Base-by-base conservation (phyloP, 2,797 vertebrate genomes). In the Clarias pachynema region DNA sequence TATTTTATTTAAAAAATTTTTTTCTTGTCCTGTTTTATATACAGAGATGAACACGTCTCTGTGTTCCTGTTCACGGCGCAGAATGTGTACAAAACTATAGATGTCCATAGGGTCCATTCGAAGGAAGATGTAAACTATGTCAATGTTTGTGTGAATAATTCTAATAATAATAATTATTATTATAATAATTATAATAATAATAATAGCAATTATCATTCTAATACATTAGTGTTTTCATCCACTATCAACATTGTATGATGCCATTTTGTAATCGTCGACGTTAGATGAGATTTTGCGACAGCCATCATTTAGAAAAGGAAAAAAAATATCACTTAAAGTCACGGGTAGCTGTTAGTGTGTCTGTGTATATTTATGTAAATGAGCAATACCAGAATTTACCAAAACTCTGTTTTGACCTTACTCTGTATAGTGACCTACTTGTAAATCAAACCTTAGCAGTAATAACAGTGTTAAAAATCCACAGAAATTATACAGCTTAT, bases 371-470 rank as follows among this genome's bases (percentile, higher is more conserved):
- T 94, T 93, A 94, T 94, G 95, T 93, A 94, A 94, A 94, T 94
- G 91, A 96, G 94, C 95, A 96, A 96, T 95, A 96, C 94, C 91
- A 95, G 93, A 95, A 95, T 94, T 95, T 95, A 95, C 94, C 94
- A 95, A 95, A 95, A 94, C 93, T 88, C 85, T 95, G 92, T 94
- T 88, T 87, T 89, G 92, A 94, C 90, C 91, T 94, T 93, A 95
- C 93, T 92, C 93, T 95, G 95, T 95, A 96, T 94, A 95, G 94
- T 93, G 93, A 94, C 93, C 88, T 88, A 90, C 88, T 49, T 95
- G 93, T 95, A 95, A 93, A 95, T 94, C 93, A 91, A 94, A 92
- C 94, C 95, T 94, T 92, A 92, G 92, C 92, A 94, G 93, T 94
- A 94, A 94, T 92, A 93, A 93, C 92, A 90, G 94, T 93, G 90